Base-by-base conservation (phyloP, 2,797 vertebrate genomes). In the Hippocampus kuda region DNA sequence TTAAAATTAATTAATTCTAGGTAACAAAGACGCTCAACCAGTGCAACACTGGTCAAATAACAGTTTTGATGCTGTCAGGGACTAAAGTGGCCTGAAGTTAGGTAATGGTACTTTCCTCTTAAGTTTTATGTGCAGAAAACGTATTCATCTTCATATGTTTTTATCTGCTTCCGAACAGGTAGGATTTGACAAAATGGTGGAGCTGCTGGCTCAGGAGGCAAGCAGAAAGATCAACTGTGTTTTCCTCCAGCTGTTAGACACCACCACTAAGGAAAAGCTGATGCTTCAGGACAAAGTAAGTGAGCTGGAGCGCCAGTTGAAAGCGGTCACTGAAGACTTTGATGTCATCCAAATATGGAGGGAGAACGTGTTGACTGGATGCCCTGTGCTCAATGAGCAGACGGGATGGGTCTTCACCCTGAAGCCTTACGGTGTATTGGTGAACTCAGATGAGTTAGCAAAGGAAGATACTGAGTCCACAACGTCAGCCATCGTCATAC, bases 341-440 rank as follows among this genome's bases (percentile, higher is more conserved):
- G 71, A 84, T 56, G 78, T 73, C 0, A 75, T 81, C 69, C 56
- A 42, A 9, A 22, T 4, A 63, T 87, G 83, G 86, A 81, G 81
- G 41, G 83, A 87, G 51, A 84, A 74, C 1, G 78, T 88, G 15
- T 73, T 84, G 70, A 87, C 15, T 2, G 86, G 85, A 15, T 81
- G 75, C 60, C 85, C 85, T 0, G 77, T 87, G 1, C 84, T 88
- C 62, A 79, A 86, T 6, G 60, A 84, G 74, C 68, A 77, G 66
- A 88, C 75, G 9, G 81, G 85, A 0, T 20, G 79, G 66, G 16
- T 87, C 63, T 84, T 63, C 65, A 77, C 74, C 4, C 15, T 85
- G 68, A 85, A 85, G 70, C 84, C 78, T 0, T 61, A 69, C 0
- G 84, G 83, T 2, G 82, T 64, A 66, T 38, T 87, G 15, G 65